Percentiles rank a stretch among this genome's conserved stretches.
Evolutionary conservation across 2,113 vertebrate species (phyloP).

Genomic region (Epinephelus fuscoguttatus): DNA sequence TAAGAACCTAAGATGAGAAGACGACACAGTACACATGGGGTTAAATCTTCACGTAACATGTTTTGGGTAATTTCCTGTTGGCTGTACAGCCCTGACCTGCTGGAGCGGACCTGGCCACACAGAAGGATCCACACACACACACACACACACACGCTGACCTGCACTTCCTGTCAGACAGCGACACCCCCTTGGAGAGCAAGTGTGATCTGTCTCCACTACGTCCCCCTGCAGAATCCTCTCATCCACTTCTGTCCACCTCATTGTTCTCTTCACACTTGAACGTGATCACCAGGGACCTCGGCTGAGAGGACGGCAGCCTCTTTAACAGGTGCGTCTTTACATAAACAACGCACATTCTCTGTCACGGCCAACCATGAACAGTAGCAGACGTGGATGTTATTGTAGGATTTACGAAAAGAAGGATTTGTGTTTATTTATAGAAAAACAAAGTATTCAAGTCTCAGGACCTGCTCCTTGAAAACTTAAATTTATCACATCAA

Average conservation of each 20-base stretch:
- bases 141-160: conserved; percentile 73
- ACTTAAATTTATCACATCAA: background rate
- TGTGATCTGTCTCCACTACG: conserved; percentile 69
- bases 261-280: conserved; percentile 70
- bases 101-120: conserved; percentile 67
- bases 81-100: conserved; percentile 80
- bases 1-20: background rate
- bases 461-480: background rate
- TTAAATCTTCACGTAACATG: conserved; percentile 76
- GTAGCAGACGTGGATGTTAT: background rate
- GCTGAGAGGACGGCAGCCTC: conserved; percentile 23
- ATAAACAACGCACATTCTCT: conserved; percentile 8
- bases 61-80: conserved; percentile 83
- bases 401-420: background rate
- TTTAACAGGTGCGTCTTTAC: conserved; percentile 59
- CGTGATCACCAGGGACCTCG: conserved; percentile 38
- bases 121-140: conserved; percentile 29
- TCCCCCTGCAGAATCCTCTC: conserved; percentile 62
- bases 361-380: background rate
- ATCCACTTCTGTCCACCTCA: conserved; percentile 47
- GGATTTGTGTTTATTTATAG: background rate
- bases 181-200: conserved; percentile 73
- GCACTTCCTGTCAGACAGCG: conserved; percentile 85
- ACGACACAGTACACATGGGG: conserved; percentile 43
- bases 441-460: no score